Conservation (phyloP, 2,888 invertebrate species). For the Nomada lathburiana region DNA sequence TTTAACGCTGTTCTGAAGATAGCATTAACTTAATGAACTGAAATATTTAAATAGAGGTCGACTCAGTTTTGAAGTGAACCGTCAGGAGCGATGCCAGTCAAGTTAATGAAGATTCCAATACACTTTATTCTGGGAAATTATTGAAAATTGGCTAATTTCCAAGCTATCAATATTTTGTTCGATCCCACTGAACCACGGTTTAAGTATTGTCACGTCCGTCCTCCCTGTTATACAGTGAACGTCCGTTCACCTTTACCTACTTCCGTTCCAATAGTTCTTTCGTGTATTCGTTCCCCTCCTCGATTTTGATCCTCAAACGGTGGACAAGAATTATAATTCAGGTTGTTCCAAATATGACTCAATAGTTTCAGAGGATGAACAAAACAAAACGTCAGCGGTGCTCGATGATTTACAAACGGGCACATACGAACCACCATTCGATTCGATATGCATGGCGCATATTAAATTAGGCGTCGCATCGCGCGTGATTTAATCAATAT, state of each 20-base stretch:
- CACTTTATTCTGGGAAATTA: too few species aligned
- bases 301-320: neutral
- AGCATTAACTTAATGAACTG: too few species aligned
- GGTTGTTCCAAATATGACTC: neutral
- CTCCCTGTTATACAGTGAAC: slow-evolving; percentile 39
- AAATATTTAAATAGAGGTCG: too few species aligned
- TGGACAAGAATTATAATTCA: slow-evolving; percentile 25
- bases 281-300: neutral
- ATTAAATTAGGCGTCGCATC: slow-evolving; percentile 30
- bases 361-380: neutral
- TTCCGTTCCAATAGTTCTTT: slow-evolving; percentile 54
- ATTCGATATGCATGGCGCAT: neutral
- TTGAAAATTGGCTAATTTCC: too few species aligned
- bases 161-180: too few species aligned
- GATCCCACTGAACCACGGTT: too few species aligned
- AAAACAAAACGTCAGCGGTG: neutral
- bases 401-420: slow-evolving; percentile 8
- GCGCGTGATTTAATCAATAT: slow-evolving; percentile 54
- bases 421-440: neutral
- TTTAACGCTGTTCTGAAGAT: too few species aligned
- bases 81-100: too few species aligned
- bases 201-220: slow-evolving; percentile 57
- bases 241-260: slow-evolving; percentile 55
- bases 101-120: too few species aligned
- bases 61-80: too few species aligned